Evolutionary conservation across 2,113 vertebrate species (phyloP).

Genomic region (Sus scrofa): DNA sequence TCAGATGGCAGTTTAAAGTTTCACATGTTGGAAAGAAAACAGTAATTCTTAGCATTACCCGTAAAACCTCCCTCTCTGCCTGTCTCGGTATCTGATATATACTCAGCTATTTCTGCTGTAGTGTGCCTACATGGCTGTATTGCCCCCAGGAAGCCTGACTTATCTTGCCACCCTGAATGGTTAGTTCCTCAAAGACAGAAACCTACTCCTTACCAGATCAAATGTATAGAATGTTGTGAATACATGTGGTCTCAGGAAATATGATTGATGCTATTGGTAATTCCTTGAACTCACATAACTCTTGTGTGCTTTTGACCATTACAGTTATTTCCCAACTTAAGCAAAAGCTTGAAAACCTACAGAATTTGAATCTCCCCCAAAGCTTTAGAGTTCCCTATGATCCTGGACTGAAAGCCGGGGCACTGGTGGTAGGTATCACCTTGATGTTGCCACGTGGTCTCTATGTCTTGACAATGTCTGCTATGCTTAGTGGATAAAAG

Average conservation of each 20-base stretch:
- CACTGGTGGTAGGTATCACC: constrained; percentile 91
- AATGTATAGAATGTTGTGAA: not conserved
- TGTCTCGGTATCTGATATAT: not conserved
- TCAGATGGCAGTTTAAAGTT: constrained; percentile 33
- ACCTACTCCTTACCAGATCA: not conserved
- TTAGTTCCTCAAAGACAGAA: constrained; percentile 21
- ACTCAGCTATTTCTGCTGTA: not conserved
- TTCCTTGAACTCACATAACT: constrained; percentile 33
- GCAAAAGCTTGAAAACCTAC: constrained; percentile 96
- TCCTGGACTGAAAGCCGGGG: constrained; percentile 96
- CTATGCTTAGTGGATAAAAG: not conserved
- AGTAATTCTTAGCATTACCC: not conserved
- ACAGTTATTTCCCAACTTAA: constrained; percentile 96
- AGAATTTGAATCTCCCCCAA: constrained; percentile 92
- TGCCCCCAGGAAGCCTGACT: not conserved
- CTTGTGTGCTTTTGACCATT: constrained; percentile 77
- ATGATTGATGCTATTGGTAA: not conserved
- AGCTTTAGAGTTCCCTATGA: constrained; percentile 98
- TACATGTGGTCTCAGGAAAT: not conserved
- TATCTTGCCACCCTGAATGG: not conserved
- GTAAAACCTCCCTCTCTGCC: not conserved
- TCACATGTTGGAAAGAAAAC: not conserved
- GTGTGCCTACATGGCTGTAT: too few relatives aligned
- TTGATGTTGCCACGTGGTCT: not conserved
- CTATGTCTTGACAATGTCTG: not conserved